phyloP scores from a whole-genome alignment of 1,140 invertebrate species.

The Lucilia cuprina region DNA sequence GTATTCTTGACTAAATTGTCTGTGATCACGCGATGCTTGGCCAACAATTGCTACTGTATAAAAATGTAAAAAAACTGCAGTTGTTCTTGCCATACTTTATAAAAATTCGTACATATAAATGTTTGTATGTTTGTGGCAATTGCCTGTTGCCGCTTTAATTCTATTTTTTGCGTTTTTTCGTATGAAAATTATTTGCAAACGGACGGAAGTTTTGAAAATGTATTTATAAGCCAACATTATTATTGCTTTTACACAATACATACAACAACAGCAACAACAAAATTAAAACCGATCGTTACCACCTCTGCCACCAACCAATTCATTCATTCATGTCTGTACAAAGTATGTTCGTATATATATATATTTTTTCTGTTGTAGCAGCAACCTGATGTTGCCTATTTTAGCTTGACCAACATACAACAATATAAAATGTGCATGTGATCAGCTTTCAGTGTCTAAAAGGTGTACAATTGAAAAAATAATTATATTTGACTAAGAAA shows the following conservation, averaged over 20 bases:
- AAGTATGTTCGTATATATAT: no score
- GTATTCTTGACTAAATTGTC: conserved; percentile 13
- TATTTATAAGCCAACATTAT: neutral
- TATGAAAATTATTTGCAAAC: conserved; percentile 26
- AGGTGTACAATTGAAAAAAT: conserved; percentile 35
- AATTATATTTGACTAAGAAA: conserved; percentile 34
- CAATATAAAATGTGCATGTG: neutral
- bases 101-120: neutral
- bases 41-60: conserved; percentile 32
- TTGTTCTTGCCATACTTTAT: neutral
- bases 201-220: conserved; percentile 30
- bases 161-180: neutral
- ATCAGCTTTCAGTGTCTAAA: conserved; percentile 15
- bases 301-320: conserved; percentile 31
- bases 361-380: neutral
- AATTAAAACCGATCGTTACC: conserved; percentile 13
- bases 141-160: conserved; percentile 16
- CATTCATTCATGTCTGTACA: neutral
- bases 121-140: conserved; percentile 12
- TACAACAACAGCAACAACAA: no score
- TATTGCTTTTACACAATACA: neutral
- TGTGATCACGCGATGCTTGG: conserved; percentile 32
- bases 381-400: neutral
- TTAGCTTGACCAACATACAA: neutral
- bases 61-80: neutral